Conservation (phyloP, 2,888 invertebrate species). For the Amphipyra berbera region DNA sequence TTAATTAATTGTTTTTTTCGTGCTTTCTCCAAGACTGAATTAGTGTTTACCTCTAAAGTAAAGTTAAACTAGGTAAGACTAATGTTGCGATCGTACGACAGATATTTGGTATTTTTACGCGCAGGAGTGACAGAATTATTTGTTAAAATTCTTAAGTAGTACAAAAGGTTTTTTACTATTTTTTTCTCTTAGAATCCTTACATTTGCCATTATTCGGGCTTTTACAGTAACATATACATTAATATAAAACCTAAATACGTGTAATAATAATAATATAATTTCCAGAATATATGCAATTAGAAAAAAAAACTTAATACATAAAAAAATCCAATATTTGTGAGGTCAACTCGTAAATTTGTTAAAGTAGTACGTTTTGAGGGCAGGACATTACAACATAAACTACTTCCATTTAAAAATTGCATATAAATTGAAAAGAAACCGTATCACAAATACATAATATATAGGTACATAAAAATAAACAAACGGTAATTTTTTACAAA, state of each 20-base stretch:
- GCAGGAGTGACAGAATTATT: no score
- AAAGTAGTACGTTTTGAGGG: slow-evolving; percentile 16
- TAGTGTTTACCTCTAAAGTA: not conserved
- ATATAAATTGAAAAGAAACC: slow-evolving; percentile 28
- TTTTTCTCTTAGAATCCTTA: no score
- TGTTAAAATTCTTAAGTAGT: no score
- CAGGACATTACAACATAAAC: slow-evolving; percentile 11
- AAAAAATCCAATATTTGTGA: not conserved
- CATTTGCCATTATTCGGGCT: not conserved
- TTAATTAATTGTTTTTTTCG: not conserved
- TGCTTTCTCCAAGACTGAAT: not conserved
- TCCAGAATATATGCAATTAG: slow-evolving; percentile 25
- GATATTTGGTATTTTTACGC: no score
- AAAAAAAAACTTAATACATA: not conserved
- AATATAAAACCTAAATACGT: slow-evolving; percentile 2
- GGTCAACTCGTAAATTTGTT: slow-evolving; percentile 3
- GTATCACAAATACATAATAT: slow-evolving; percentile 32
- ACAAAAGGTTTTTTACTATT: no score
- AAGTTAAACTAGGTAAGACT: no score
- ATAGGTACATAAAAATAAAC: slow-evolving; percentile 26
- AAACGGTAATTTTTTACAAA: not conserved
- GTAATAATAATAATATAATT: not conserved
- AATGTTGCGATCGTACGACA: no score
- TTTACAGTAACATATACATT: slow-evolving; percentile 18
- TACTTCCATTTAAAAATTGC: slow-evolving; percentile 3